A percentile compares a stretch with the other conserved stretches of the same genome.
Evolutionary conservation across 2,797 vertebrate genomes (phyloP).

Genomic region (Nyctibius grandis): DNA sequence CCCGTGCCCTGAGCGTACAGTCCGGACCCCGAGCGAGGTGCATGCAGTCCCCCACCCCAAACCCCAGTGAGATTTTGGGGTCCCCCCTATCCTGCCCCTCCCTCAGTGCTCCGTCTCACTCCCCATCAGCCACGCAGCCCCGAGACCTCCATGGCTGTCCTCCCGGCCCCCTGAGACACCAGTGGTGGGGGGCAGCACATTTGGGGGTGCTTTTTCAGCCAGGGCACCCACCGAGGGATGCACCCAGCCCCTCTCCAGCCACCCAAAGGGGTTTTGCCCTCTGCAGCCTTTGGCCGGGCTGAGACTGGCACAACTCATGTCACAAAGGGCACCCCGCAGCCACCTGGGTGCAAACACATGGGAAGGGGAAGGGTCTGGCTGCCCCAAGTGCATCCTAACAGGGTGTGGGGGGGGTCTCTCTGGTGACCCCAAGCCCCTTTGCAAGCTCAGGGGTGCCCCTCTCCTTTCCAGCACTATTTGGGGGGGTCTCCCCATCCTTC

Average conservation of each 20-base stretch:
- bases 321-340: background rate
- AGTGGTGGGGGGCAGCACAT: background rate
- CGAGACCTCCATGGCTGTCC: too few species aligned
- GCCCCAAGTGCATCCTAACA: rapidly evolving
- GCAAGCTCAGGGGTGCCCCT: background rate
- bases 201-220: background rate
- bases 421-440: background rate
- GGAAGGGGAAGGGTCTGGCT: too few species aligned
- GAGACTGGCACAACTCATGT: background rate
- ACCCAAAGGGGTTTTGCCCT: background rate
- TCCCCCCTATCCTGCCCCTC: too few species aligned
- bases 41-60: background rate
- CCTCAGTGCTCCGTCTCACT: background rate
- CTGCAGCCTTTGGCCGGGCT: background rate
- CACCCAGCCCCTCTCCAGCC: background rate
- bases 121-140: rapidly evolving
- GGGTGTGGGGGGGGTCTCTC: too few species aligned
- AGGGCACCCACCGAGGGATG: background rate
- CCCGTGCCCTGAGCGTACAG: rapidly evolving
- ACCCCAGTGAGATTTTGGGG: background rate
- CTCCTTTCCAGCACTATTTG: background rate
- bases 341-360: background rate
- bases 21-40: rapidly evolving
- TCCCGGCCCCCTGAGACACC: background rate
- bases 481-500: background rate